These are phyloP conservation scores for Drosophila lutescens DNA, from an alignment of 2,888 invertebrate species.

Conservation along the genomic window DNA sequence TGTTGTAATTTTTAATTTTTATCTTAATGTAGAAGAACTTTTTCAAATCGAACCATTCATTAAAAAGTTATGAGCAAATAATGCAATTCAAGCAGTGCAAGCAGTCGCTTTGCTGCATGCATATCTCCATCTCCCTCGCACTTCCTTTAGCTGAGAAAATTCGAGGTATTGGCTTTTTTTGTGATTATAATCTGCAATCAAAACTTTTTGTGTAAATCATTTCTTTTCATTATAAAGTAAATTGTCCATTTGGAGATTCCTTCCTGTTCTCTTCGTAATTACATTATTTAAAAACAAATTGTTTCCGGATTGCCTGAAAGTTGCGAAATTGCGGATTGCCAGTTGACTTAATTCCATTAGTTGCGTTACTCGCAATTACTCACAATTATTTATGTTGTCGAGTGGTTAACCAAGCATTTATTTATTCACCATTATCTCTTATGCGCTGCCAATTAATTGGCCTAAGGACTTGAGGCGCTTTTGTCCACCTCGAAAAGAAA, in stretches of 20 bases:
- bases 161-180: no score
- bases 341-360: slow-evolving; percentile 30
- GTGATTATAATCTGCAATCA: background rate
- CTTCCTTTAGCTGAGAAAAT: no score
- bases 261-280: background rate
- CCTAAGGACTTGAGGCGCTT: slow-evolving; percentile 30
- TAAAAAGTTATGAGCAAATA: no score
- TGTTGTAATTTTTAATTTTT: no score
- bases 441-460: slow-evolving; percentile 38
- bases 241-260: background rate
- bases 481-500: slow-evolving; percentile 25
- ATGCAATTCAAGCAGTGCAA: no score
- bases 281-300: slow-evolving; percentile 7
- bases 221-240: background rate
- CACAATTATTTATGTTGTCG: slow-evolving; percentile 19
- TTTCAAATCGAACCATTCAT: no score
- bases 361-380: slow-evolving; percentile 15
- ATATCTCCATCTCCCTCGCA: no score
- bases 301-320: background rate
- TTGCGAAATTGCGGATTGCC: slow-evolving; percentile 1
- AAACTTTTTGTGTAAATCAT: background rate
- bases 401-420: slow-evolving; percentile 34
- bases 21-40: no score
- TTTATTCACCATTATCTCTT: slow-evolving; percentile 39
- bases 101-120: no score